These are phyloP conservation scores for Piezodorus guildinii DNA, from an alignment of 1,140 invertebrate genomes.

Conservation along the genomic window DNA sequence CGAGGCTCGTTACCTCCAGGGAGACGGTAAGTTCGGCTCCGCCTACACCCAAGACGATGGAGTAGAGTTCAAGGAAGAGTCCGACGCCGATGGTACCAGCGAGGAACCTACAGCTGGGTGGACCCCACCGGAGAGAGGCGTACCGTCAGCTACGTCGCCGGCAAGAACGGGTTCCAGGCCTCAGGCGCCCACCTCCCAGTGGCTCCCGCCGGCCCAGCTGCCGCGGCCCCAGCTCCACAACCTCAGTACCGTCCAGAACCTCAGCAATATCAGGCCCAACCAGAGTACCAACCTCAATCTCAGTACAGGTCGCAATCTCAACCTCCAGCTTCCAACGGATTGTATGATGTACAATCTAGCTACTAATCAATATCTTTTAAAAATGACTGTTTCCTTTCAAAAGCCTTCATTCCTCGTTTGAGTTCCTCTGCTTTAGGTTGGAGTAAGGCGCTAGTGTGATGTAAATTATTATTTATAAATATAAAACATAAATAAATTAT, in stretches of 20 bases:
- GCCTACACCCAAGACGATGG: conserved; percentile 77
- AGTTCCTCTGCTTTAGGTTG: background rate
- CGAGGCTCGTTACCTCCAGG: conserved; percentile 64
- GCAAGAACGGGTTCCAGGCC: conserved; percentile 66
- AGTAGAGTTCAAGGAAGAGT: conserved; percentile 76
- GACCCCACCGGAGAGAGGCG: conserved; percentile 69
- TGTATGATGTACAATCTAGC: too few relatives aligned
- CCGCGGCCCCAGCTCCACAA: conserved; percentile 1
- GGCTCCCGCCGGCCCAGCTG: conserved; percentile 35
- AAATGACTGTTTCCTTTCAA: background rate
- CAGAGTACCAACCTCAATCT: conserved; percentile 2
- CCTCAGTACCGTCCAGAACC: conserved; percentile 4
- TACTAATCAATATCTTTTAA: too few relatives aligned
- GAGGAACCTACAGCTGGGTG: conserved; percentile 74
- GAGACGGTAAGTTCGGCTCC: conserved; percentile 70
- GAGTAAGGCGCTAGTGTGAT: background rate
- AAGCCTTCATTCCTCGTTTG: background rate
- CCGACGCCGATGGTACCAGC: conserved; percentile 69
- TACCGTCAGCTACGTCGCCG: conserved; percentile 72
- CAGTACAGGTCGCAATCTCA: conserved; percentile 9
- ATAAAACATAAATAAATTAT: too few relatives aligned
- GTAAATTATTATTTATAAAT: too few relatives aligned
- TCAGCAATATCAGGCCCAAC: conserved; percentile 10
- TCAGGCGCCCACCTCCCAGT: conserved; percentile 66
- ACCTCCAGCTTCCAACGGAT: background rate